These are phyloP conservation scores for Dendroctonus ponderosae DNA, from an alignment of 1,140 invertebrate species.

Conservation along the genomic window DNA sequence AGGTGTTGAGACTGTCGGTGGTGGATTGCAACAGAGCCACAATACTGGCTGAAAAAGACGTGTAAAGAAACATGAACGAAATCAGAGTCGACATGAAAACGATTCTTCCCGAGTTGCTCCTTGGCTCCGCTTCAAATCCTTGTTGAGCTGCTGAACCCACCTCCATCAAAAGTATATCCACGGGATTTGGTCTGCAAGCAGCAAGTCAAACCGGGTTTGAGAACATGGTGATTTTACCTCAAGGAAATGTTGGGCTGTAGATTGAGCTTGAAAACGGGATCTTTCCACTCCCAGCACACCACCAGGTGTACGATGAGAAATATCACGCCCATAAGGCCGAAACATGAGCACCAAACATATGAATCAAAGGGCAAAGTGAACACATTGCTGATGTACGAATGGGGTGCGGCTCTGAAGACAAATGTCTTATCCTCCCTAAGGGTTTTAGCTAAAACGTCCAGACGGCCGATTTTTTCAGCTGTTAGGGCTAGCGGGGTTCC, in stretches of 20 bases:
- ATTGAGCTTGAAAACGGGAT: constrained; percentile 26
- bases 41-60: constrained; percentile 48
- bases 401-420: constrained; percentile 61
- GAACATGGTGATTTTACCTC: not conserved
- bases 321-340: constrained; percentile 32
- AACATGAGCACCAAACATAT: constrained; percentile 38
- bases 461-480: too few relatives aligned
- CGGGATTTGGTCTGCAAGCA: constrained; percentile 11
- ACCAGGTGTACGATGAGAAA: constrained; percentile 35
- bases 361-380: constrained; percentile 59
- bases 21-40: constrained; percentile 55
- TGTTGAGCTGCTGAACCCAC: constrained; percentile 23
- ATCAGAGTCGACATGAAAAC: constrained; percentile 44
- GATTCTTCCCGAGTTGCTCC: constrained; percentile 49
- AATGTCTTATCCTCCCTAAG: constrained; percentile 56
- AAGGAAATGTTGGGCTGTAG: constrained; percentile 1
- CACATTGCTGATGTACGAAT: constrained; percentile 63
- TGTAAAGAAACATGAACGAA: constrained; percentile 47
- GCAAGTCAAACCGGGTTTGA: not conserved
- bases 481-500: too few relatives aligned
- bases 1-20: constrained; percentile 50
- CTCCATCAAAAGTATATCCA: constrained; percentile 27
- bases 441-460: too few relatives aligned
- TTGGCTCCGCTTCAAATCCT: constrained; percentile 47
- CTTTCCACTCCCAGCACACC: constrained; percentile 40